Percentiles rank a stretch among this genome's conserved stretches.
These are phyloP conservation scores for Engraulis encrasicolus DNA, from an alignment of 2,113 vertebrate species.

Conservation along the genomic window DNA sequence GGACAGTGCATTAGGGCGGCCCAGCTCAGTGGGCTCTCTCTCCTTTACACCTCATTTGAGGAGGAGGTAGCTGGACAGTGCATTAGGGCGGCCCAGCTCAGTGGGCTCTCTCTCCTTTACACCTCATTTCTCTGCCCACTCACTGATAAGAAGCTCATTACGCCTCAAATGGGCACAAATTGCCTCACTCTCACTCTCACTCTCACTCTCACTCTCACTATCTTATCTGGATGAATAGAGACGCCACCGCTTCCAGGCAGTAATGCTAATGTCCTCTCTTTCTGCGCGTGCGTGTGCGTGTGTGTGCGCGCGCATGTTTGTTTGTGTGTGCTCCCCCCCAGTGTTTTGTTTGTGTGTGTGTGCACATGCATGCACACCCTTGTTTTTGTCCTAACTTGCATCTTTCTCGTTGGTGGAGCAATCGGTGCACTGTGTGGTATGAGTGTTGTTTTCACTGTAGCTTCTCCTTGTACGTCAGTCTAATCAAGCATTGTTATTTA, in stretches of 20 bases:
- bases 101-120: constrained; percentile 62
- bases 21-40: too few species aligned
- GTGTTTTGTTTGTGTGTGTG: constrained; percentile 22
- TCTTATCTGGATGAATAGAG: constrained; percentile 68
- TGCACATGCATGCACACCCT: neutral
- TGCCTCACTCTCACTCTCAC: constrained; percentile 64
- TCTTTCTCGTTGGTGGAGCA: neutral
- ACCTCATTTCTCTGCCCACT: constrained; percentile 70
- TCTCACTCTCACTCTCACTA: constrained; percentile 62
- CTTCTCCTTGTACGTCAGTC: too few species aligned
- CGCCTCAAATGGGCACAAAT: constrained; percentile 72
- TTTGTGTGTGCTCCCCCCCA: too few species aligned
- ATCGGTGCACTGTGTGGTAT: neutral
- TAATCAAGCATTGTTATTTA: too few species aligned
- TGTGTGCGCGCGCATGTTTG: constrained; percentile 13
- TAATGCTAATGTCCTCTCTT: constrained; percentile 37
- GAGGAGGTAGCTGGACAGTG: constrained; percentile 63
- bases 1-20: too few species aligned
- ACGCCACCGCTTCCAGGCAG: constrained; percentile 56
- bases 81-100: constrained; percentile 57
- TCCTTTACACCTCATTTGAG: too few species aligned
- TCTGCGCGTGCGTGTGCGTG: neutral
- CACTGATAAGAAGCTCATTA: constrained; percentile 71
- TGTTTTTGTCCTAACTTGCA: constrained; percentile 13
- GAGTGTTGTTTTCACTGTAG: too few species aligned